phyloP scores from a whole-genome alignment of 2,113 vertebrate genomes.

The Neogobius melanostomus region DNA sequence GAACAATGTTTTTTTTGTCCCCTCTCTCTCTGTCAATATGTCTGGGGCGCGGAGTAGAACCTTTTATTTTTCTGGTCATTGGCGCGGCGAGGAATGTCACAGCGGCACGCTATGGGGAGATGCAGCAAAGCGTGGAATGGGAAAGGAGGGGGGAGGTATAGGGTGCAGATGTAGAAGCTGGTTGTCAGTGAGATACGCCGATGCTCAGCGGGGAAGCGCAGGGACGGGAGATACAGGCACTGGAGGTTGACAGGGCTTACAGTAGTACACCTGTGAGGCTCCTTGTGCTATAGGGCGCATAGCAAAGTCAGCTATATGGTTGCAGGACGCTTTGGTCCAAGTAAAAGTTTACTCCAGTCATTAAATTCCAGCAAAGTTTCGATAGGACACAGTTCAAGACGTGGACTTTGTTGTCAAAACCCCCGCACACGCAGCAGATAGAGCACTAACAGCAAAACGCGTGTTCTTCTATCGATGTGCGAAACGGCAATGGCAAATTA shows the following conservation, averaged over 20 bases:
- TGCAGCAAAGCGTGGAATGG: slow-evolving; percentile 4
- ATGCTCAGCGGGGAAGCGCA: background rate
- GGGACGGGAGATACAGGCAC: background rate
- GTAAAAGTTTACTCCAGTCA: background rate
- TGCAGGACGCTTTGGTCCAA: background rate
- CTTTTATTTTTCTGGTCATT: slow-evolving; percentile 31
- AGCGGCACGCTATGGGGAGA: background rate
- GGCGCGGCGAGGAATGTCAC: slow-evolving; percentile 17
- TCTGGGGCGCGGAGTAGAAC: slow-evolving; percentile 10
- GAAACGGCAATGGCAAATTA: no score
- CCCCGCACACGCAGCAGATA: no score
- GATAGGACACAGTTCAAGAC: no score
- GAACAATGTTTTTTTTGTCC: slow-evolving; percentile 8
- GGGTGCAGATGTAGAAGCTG: background rate
- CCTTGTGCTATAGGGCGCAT: background rate
- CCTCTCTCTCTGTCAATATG: background rate
- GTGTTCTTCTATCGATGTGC: no score
- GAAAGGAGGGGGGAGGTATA: background rate
- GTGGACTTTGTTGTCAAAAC: no score
- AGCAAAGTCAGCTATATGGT: background rate
- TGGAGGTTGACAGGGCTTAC: background rate
- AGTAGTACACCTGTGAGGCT: background rate
- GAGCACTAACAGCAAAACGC: no score
- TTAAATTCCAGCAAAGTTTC: background rate
- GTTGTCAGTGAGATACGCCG: slow-evolving; percentile 1